Evolutionary conservation across 2,113 vertebrate species (phyloP).

Genomic region (Nyctibius bracteatus): DNA sequence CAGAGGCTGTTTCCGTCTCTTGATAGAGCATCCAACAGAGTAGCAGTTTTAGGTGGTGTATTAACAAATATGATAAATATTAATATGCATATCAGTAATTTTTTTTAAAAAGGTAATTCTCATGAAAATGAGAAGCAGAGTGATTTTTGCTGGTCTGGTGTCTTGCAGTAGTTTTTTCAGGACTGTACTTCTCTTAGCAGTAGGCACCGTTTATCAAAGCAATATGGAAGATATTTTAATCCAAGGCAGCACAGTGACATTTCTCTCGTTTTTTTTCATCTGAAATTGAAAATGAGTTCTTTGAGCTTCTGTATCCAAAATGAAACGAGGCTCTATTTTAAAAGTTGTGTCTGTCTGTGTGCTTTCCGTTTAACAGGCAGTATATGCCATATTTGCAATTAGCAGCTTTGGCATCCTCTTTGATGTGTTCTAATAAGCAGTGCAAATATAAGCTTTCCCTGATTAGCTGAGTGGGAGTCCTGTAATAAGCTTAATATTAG

Average conservation of each 20-base stretch:
- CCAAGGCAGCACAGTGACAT: slow-evolving; percentile 58
- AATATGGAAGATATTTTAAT: slow-evolving; percentile 60
- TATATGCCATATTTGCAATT: slow-evolving; percentile 60
- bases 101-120: background rate
- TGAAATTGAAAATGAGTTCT: slow-evolving; percentile 61
- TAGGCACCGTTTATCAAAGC: slow-evolving; percentile 47
- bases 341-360: slow-evolving; percentile 65
- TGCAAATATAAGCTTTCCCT: slow-evolving; percentile 15
- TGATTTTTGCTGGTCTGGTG: slow-evolving; percentile 3
- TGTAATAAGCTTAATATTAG: background rate
- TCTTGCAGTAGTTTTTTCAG: slow-evolving; percentile 25
- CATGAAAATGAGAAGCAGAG: background rate
- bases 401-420: slow-evolving; percentile 53
- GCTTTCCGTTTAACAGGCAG: slow-evolving; percentile 53
- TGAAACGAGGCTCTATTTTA: slow-evolving; percentile 56
- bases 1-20: background rate
- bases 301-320: slow-evolving; percentile 40
- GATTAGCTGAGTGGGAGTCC: slow-evolving; percentile 22
- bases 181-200: slow-evolving; percentile 31
- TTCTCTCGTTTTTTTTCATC: slow-evolving; percentile 46
- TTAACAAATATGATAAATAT: background rate
- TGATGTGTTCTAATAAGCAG: background rate
- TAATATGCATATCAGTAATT: background rate
- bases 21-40: background rate
- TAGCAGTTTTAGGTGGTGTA: background rate